Evolutionary conservation across 2,113 vertebrate genomes (phyloP).

Genomic region (Anser brachyrhynchus): DNA sequence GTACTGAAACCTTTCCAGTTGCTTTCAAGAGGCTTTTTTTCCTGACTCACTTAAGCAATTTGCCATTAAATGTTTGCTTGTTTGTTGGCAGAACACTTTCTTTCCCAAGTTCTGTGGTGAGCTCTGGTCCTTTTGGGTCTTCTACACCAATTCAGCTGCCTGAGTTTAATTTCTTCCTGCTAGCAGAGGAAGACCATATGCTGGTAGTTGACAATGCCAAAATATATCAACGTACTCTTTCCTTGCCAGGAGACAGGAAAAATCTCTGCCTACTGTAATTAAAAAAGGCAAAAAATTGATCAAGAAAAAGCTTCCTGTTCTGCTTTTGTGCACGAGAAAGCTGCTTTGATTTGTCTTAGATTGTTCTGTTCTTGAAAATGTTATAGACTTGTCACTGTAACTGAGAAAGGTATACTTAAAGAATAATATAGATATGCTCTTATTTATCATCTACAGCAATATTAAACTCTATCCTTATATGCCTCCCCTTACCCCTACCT

Average conservation of each 20-base stretch:
- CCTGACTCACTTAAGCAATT: slow-evolving; percentile 1
- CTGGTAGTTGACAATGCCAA: slow-evolving; percentile 39
- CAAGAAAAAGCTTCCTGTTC: neutral
- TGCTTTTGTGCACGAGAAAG: neutral
- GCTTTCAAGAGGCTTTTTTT: neutral
- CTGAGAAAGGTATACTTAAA: neutral
- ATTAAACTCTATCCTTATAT: neutral
- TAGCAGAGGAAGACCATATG: slow-evolving; percentile 40
- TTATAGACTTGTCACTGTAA: neutral
- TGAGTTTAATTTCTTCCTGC: slow-evolving; percentile 22
- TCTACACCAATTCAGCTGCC: neutral
- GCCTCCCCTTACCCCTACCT: neutral
- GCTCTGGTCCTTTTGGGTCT: neutral
- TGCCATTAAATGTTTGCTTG: neutral
- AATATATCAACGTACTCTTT: neutral
- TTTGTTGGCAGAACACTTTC: slow-evolving; percentile 25
- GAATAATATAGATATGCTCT: neutral
- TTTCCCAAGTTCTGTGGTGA: neutral
- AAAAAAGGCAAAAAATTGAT: neutral
- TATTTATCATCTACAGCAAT: neutral
- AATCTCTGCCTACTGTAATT: neutral
- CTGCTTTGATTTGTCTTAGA: neutral
- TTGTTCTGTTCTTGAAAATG: neutral
- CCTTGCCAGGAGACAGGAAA: neutral
- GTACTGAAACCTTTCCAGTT: neutral